These are phyloP conservation scores for Cyclargus thomasi DNA, from an alignment of 1,140 invertebrate genomes.

Conservation along the genomic window DNA sequence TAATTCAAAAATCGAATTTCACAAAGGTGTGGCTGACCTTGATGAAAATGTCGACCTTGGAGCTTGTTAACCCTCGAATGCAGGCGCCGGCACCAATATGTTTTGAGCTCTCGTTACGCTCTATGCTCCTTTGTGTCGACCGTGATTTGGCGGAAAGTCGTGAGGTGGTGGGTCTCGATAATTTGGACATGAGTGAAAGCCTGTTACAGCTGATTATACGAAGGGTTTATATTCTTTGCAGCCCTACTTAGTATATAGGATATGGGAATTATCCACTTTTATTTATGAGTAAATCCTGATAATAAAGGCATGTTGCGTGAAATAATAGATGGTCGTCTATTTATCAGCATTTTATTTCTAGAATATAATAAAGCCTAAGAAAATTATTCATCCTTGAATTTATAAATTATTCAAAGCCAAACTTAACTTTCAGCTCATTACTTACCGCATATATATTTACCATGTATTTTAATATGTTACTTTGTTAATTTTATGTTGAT, in stretches of 20 bases:
- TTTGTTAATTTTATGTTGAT: no score
- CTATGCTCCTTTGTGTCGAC: background rate
- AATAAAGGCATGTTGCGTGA: no score
- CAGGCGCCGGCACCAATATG: background rate
- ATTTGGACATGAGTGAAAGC: slow-evolving; percentile 20
- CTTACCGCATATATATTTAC: no score
- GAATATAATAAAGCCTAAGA: no score
- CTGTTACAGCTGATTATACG: slow-evolving; percentile 12
- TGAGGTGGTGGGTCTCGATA: slow-evolving; percentile 21
- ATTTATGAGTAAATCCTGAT: no score
- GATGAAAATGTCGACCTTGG: slow-evolving; percentile 9
- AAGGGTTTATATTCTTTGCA: background rate
- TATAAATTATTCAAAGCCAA: no score
- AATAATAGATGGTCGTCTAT: no score
- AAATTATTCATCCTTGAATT: no score
- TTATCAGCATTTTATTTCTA: no score
- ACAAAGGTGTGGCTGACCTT: background rate
- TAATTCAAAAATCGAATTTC: background rate
- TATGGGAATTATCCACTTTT: background rate
- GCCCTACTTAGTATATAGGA: background rate
- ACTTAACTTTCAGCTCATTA: no score
- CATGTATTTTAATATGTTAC: no score
- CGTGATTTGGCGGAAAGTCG: background rate
- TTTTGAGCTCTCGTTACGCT: background rate
- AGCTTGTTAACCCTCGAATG: background rate